Base-by-base conservation (phyloP, 2,888 invertebrate genomes). In the Caenorhabditis doughertyi region DNA sequence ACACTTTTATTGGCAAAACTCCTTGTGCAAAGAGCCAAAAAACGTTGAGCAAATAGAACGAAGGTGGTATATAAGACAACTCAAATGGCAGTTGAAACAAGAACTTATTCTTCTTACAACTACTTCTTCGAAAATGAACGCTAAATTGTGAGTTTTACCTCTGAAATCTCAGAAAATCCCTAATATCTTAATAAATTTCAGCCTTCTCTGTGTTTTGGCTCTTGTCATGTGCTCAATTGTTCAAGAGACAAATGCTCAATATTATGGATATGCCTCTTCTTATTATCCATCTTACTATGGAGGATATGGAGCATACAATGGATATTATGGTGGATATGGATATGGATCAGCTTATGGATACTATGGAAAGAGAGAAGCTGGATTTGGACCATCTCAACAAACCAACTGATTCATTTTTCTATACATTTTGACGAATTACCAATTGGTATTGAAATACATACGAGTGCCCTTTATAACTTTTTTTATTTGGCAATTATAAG, bases 221-320 rank as follows among this genome's bases (percentile, higher is more conserved):
- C 21, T 74, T 55, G 65, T 65, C 74, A 65, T 74, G 74, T 74
- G 74, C 64, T 74, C 74, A 13, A 56, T 74, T 56, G 65, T 74
- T 35, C 74, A 74, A 56, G 74, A 74, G 27, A 8, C 74, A 18
- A 55, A 29, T 42, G 74, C 74, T 65, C 74, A 74, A 49, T 65
- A 65, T 44, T 65, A 65, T 49, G 74, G 74, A 65, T 74, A 74
- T 44, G 74, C 64, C 13, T 65, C 74, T 56, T 74, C 74, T 42
- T 67, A 51, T 49, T 76, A 76, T 49, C 60, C 67, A 47, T 76
- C 76, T 47, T 67, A 67, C 35, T 73, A 73, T 44, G 73, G 73
- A 55, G 58, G 53, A 68, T 76, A 76, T 53, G 76, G 64, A 73
- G 64, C 73, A 55, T 64, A 62, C 47, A 58, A 49, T 56, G 64